Base-by-base conservation (phyloP, 2,113 vertebrate species). In the Actenoides hombroni region DNA sequence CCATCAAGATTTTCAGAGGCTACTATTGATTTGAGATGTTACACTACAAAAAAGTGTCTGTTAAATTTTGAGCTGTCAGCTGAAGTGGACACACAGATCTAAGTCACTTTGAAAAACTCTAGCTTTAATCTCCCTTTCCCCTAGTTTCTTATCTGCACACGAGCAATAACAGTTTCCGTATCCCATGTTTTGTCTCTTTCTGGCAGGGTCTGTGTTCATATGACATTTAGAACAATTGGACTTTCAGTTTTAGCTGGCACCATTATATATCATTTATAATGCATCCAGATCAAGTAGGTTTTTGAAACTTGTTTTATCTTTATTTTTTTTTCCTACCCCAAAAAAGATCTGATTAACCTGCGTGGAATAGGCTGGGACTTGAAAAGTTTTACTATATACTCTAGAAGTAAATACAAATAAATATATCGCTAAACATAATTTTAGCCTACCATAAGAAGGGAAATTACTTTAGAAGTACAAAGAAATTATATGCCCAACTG, bases 191-290 rank as follows among this genome's bases (percentile, higher is more conserved):
- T 39, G 61, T 44, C 87, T 87, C 84, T 44, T 60, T 67, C 68
- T 95, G 94, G 90, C 93, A 95, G 46, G 46, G 37, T 19, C 64
- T 40, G 46, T 56, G 59, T 40, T 88, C 87, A 11, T 65, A 39
- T 28, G 82, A 85, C 74, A 89, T 91, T 93, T 83, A 77, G 49
- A 95, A 96, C 81, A 92, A 94, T 2, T 77, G 40, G 67, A 93
- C 71, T 85, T 86, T 61, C 63, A 76, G 35, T 74, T 87, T 86
- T 79, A 93, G 51, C 63, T 90, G 49, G n/a, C 61, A 85, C 29
- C 31, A 46, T 53, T 42, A 79, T 9, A 18, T 25, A 73, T 53
- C 2, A 64, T 53, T 91, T 82, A 78, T n/a, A 82, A 31, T 16
- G 16, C 31, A 6, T 39, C 37, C 35, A 94, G 35, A 59, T 83